phyloP scores from a whole-genome alignment of 2,888 invertebrate genomes.

The Pemphredon lugubris region DNA sequence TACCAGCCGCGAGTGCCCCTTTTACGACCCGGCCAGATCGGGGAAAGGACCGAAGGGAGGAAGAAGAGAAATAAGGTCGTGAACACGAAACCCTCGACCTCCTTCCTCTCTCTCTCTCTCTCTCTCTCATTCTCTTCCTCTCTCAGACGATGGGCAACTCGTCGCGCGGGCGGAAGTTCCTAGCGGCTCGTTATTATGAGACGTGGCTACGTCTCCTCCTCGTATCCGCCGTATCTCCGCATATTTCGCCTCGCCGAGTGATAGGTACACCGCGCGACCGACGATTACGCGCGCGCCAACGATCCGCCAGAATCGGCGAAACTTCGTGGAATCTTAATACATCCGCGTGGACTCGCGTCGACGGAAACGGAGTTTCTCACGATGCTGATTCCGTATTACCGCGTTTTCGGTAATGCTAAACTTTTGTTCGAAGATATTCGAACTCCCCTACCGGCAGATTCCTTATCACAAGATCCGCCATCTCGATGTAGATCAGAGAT shows the following conservation, averaged over 20 bases:
- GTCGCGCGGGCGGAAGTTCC: conserved; percentile 48
- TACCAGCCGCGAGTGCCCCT: conserved; percentile 49
- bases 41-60: background rate
- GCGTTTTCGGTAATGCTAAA: background rate
- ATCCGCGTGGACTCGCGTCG: background rate
- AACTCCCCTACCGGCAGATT: no score
- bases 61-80: conserved; percentile 28
- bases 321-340: conserved; percentile 46
- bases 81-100: conserved; percentile 38
- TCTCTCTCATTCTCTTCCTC: conserved; percentile 7
- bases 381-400: no score
- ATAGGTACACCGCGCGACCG: background rate
- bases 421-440: no score
- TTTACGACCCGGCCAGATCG: conserved; percentile 47
- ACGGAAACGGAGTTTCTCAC: no score
- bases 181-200: conserved; percentile 40
- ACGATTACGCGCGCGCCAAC: conserved; percentile 18
- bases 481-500: background rate
- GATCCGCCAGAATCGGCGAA: conserved; percentile 20
- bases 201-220: conserved; percentile 32
- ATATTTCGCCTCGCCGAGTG: background rate
- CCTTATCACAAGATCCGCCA: no score
- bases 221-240: conserved; percentile 32
- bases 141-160: no score
- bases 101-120: conserved; percentile 25